phyloP scores from a whole-genome alignment of 2,113 vertebrate species.

The Myodes glareolus region DNA sequence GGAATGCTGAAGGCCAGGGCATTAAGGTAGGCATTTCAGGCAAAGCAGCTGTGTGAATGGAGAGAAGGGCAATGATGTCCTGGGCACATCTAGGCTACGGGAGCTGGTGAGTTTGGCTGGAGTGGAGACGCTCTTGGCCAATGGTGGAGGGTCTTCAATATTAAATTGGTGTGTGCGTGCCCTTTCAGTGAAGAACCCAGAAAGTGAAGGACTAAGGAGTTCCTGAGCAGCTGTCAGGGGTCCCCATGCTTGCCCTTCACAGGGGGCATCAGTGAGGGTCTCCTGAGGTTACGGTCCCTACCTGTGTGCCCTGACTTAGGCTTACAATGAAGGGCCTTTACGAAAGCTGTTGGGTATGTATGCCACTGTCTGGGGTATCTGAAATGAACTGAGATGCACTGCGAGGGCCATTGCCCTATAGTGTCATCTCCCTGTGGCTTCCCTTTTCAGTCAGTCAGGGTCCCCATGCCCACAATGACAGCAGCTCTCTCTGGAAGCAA shows the following conservation, averaged over 20 bases:
- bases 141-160: not conserved
- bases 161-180: not conserved
- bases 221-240: not conserved
- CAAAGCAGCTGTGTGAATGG: fast-evolving
- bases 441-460: not conserved
- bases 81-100: fast-evolving
- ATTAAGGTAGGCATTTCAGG: not conserved
- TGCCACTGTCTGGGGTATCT: not conserved
- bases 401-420: not conserved
- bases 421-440: not conserved
- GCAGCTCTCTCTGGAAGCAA: not conserved
- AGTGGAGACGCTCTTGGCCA: not conserved
- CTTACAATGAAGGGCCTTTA: not conserved
- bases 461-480: not conserved
- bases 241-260: not conserved
- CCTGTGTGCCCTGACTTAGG: not conserved
- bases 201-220: not conserved
- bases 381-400: too few relatives aligned
- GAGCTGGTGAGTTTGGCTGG: too few relatives aligned
- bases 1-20: not conserved
- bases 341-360: not conserved
- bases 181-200: not conserved
- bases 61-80: not conserved
- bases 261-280: fast-evolving
- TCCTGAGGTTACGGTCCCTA: too few relatives aligned